Evolutionary conservation across 1,140 invertebrate genomes (phyloP), one percentile per base, ranked within the genome.

Genomic region (Zaprionus davidi): DNA sequence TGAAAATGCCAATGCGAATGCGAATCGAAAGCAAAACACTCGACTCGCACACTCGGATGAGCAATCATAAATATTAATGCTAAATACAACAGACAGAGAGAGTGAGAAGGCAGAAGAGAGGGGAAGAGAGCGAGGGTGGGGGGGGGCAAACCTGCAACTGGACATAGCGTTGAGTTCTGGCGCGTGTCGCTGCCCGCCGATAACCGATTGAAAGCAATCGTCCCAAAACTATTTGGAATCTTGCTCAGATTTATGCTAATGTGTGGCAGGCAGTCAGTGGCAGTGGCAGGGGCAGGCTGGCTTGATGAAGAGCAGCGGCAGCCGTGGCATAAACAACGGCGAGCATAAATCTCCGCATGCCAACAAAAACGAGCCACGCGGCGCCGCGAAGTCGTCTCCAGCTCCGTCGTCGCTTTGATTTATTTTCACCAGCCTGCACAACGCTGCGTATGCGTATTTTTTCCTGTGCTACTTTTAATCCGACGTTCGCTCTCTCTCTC

Each of bases 51-150:
- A 79, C 67, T 79, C 72, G 81, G 81, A 78, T 88, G 81, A 88
- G 78, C 84, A 88, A 88, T 88, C 84, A 88, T 88, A 88, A 88
- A 88, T 88, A 88, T 88, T 88, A 88, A 88, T 90, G 84, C 73
- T 88, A 88, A 87, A 87, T 87, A 84, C 85, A 82, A 77, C 66
- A 58, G 26, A 38, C 3, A 9, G 46, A 53, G 13, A 24, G 60
- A 36, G 5, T 5, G 46, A 59, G 57, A 17, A 28, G 28, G 20
- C n/a, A 20, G 20, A 20, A 20, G 7, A 38, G 34, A 41, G 31
- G 13, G 15, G 6, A 13, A 28, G 44, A 51, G 12, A 24, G 28
- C 15, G 44, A 15, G 12, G 15, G 28, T 13, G 12, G 11, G 36
- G 15, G 28, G 20, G 12, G 11, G 36, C 36, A 20, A 15, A 24